phyloP scores from a whole-genome alignment of 2,797 vertebrate species.

The Chiropotes sagulatus region DNA sequence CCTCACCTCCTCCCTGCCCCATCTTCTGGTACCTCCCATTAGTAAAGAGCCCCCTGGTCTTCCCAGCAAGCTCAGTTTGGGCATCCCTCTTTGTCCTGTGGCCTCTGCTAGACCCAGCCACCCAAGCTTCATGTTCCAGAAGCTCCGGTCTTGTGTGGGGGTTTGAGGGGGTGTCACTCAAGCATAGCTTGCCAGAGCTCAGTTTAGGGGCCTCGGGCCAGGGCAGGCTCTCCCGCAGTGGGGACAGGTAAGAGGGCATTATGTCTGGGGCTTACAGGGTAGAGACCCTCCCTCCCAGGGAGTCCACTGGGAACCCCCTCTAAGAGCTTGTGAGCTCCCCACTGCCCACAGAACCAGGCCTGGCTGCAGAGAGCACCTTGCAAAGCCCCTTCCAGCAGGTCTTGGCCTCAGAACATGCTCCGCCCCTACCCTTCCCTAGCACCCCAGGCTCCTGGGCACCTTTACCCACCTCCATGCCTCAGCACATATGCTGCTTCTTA shows the following conservation, averaged over 20 bases:
- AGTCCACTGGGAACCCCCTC: background rate
- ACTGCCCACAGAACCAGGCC: background rate
- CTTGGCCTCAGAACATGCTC: background rate
- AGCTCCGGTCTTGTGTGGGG: background rate
- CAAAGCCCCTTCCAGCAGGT: background rate
- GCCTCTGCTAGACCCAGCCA: background rate
- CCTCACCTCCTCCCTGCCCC: background rate
- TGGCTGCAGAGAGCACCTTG: background rate
- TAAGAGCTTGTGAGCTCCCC: background rate
- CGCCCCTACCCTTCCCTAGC: background rate
- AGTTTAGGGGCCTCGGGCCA: background rate
- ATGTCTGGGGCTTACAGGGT: background rate
- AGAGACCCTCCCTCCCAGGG: background rate
- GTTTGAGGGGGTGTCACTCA: background rate
- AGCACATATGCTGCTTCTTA: background rate
- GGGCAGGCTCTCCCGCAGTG: rapidly evolving
- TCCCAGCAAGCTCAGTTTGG: background rate
- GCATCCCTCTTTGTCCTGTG: background rate
- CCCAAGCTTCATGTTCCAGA: background rate
- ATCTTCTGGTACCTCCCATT: background rate
- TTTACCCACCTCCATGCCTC: rapidly evolving
- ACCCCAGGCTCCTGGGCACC: background rate
- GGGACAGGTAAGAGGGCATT: background rate
- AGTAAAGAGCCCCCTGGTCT: background rate
- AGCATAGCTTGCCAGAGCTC: background rate